Percentiles rank a stretch among this genome's conserved stretches.
Evolutionary conservation across 1,140 invertebrate genomes (phyloP).

Genomic region (Nymphalis io): DNA sequence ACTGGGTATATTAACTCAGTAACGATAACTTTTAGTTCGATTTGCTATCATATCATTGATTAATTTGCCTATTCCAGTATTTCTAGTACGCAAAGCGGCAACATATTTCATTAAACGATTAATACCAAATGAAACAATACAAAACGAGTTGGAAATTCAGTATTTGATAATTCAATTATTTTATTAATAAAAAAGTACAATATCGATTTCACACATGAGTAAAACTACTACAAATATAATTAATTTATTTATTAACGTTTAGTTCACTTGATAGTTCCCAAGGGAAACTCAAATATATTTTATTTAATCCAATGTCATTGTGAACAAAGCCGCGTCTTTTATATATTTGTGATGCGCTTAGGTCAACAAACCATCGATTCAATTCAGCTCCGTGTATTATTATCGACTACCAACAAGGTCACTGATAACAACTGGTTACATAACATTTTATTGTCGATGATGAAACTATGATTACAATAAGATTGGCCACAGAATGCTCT

Average conservation of each 20-base stretch:
- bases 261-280: too few relatives aligned
- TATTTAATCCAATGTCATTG: too few relatives aligned
- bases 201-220: too few relatives aligned
- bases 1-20: slow-evolving; percentile 28
- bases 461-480: slow-evolving; percentile 17
- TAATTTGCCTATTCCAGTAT: background rate
- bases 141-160: too few relatives aligned
- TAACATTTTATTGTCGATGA: slow-evolving; percentile 16
- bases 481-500: slow-evolving; percentile 11
- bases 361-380: slow-evolving; percentile 35
- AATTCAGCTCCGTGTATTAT: slow-evolving; percentile 22
- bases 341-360: slow-evolving; percentile 3
- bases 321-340: background rate
- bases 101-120: background rate
- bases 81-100: background rate
- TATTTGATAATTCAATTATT: background rate
- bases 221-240: too few relatives aligned
- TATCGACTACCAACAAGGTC: slow-evolving; percentile 16
- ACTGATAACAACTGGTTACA: slow-evolving; percentile 14
- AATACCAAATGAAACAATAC: background rate
- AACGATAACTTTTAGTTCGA: slow-evolving; percentile 25
- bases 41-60: slow-evolving; percentile 9
- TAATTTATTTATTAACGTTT: too few relatives aligned
- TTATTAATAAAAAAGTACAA: too few relatives aligned
- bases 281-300: too few relatives aligned